Percentiles rank a stretch among this genome's conserved stretches.
Conservation (phyloP, 2,113 vertebrate species). For the Bujurquina vittata region DNA sequence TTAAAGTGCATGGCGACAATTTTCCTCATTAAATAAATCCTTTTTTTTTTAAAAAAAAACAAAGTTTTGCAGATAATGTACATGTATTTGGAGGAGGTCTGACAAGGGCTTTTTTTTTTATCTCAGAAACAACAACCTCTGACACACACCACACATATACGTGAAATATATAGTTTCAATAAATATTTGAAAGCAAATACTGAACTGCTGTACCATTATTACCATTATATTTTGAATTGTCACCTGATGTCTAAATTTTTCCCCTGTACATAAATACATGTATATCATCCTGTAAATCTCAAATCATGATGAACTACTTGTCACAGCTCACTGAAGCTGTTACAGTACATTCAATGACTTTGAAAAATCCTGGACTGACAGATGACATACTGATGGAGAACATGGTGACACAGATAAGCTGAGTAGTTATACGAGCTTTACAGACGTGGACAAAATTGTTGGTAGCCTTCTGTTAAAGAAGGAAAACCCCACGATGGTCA, state of each 20-base stretch:
- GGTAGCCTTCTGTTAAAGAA: no score
- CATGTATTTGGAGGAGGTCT: background rate
- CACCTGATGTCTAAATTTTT: background rate
- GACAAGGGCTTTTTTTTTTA: background rate
- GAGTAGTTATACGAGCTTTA: background rate
- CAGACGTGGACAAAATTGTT: no score
- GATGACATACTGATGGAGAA: background rate
- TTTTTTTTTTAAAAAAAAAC: background rate
- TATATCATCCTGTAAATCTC: background rate
- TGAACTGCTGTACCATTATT: no score
- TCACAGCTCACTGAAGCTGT: background rate
- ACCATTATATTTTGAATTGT: background rate
- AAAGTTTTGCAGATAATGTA: background rate
- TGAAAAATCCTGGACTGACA: background rate
- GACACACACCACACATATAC: background rate
- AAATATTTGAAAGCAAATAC: no score
- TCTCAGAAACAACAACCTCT: background rate
- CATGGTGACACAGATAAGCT: background rate
- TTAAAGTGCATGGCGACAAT: background rate
- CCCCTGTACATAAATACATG: background rate
- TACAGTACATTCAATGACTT: background rate
- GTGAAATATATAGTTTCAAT: no score
- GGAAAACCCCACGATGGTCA: no score
- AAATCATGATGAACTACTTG: background rate
- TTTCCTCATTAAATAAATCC: background rate